Base-by-base conservation (phyloP, 2,888 invertebrate species). In the Thera britannica region DNA sequence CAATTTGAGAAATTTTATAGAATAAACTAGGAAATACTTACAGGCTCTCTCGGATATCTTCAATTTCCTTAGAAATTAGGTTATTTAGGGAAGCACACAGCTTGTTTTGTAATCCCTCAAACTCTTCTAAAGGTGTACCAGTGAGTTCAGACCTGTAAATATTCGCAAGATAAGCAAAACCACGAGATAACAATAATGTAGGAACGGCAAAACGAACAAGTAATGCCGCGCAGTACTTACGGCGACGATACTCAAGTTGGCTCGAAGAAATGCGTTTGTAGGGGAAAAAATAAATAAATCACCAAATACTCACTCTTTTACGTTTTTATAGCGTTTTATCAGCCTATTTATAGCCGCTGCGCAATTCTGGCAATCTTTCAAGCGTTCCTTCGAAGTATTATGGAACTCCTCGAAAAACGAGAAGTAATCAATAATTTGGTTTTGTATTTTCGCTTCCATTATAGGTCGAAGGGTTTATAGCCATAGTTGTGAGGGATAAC, bases 381-480 rank as follows among this genome's bases (percentile, higher is more conserved):
- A 89, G 82, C 87, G 86, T 80, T 82, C 84, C 86, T 88, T 90
- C 76, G 93, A 90, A 65, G 85, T 88, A 67, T 88, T 89, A 74
- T 91, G 87, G 77, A 94, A 94, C 77, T 88, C 88, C 73, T 93
- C 92, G 73, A 95, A 90, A 79, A 84, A 88, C 57, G 92, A 90
- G 85, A 94, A 94, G 79, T 94, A 94, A 77, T 90, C 92, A 78
- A 93, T 84, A 57, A 95, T 83, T 79, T 93, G 89, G 78, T 93
- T 94, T 82, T 95, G 94, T 70, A 94, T 80, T 81, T 90, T 90
- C 67, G 78, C 75, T 88, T 93, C 94, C 93, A 93, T 93, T 80
- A 87, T 90, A 76, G 54, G 63, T 6, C 12, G 52, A 51, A 64
- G 67, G 68, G 75, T 77, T 80, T 36, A 36, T 63, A 70, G 63